phyloP scores from a whole-genome alignment of 2,113 vertebrate species.

The Cyprinodon brontotheroides region DNA sequence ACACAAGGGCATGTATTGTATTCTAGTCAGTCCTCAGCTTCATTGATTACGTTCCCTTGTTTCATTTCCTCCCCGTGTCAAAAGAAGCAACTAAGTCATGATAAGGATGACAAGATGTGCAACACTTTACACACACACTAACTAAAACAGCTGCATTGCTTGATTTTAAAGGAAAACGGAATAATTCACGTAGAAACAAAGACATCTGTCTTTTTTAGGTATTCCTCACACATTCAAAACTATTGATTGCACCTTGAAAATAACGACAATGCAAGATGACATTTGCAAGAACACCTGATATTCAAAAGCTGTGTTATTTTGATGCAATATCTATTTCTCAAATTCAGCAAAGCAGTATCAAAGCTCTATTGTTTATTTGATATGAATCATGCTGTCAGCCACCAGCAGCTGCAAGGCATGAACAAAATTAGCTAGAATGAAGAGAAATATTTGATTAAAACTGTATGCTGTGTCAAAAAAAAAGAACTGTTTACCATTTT shows the following conservation, averaged over 20 bases:
- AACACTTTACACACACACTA: constrained; percentile 14
- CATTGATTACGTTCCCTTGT: constrained; percentile 53
- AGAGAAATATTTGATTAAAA: constrained; percentile 6
- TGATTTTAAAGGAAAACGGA: background rate
- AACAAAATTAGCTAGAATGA: constrained; percentile 5
- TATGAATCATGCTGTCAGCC: background rate
- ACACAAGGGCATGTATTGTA: constrained; percentile 30
- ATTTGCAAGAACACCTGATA: background rate
- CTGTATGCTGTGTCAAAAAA: background rate
- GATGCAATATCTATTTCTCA: constrained; percentile 12
- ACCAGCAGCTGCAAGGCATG: background rate
- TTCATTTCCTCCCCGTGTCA: constrained; percentile 48
- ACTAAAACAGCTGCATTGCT: background rate
- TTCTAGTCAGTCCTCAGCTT: constrained; percentile 43
- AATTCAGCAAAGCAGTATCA: constrained; percentile 4
- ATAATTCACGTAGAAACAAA: constrained; percentile 5
- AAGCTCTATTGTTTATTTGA: constrained; percentile 13
- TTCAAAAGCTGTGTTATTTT: background rate
- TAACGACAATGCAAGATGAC: background rate
- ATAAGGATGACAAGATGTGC: constrained; percentile 43
- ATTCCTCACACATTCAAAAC: background rate
- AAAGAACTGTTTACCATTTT: background rate
- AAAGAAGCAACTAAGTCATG: constrained; percentile 46
- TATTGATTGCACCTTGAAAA: constrained; percentile 1
- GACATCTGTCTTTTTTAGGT: constrained; percentile 3